Percentiles rank a stretch among this genome's conserved stretches.
These are phyloP conservation scores for Teinopalpus imperialis DNA, from an alignment of 2,888 invertebrate species.

Conservation along the genomic window DNA sequence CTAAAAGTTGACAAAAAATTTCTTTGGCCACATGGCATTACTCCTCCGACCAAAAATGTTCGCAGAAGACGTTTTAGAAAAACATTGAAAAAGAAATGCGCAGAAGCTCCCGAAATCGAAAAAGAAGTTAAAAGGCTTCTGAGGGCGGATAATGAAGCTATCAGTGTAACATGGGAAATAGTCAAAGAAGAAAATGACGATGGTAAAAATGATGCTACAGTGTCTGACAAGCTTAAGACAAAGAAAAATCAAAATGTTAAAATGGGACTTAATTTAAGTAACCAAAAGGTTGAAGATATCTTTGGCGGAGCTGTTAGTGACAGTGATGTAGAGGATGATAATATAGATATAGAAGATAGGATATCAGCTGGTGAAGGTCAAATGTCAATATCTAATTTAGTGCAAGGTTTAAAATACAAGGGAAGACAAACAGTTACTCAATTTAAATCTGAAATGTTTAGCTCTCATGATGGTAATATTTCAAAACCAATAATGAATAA, in stretches of 20 bases:
- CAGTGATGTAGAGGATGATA: constrained; percentile 88
- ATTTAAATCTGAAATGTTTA: constrained; percentile 45
- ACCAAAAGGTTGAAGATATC: constrained; percentile 80
- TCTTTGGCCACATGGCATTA: constrained; percentile 94
- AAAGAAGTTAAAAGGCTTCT: constrained; percentile 95
- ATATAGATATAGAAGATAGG: constrained; percentile 88
- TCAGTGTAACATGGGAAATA: constrained; percentile 91
- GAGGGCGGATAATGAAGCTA: constrained; percentile 93
- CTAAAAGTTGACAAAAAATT: constrained; percentile 90
- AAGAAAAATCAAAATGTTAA: constrained; percentile 37
- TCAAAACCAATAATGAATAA: constrained; percentile 11
- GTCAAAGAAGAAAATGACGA: constrained; percentile 90
- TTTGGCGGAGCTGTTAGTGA: constrained; percentile 94
- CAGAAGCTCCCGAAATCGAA: constrained; percentile 96
- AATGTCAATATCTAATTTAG: constrained; percentile 80
- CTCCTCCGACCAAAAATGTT: constrained; percentile 95
- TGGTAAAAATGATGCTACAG: constrained; percentile 36
- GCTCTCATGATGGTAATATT: constrained; percentile 26
- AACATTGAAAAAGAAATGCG: constrained; percentile 95
- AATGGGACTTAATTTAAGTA: constrained; percentile 24
- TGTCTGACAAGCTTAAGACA: constrained; percentile 33
- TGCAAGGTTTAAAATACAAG: constrained; percentile 40
- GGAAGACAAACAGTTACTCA: constrained; percentile 38
- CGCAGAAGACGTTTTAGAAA: constrained; percentile 93
- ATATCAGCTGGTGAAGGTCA: constrained; percentile 87